phyloP scores from a whole-genome alignment of 2,797 vertebrate genomes.

The Mormyrus hasselquistii region DNA sequence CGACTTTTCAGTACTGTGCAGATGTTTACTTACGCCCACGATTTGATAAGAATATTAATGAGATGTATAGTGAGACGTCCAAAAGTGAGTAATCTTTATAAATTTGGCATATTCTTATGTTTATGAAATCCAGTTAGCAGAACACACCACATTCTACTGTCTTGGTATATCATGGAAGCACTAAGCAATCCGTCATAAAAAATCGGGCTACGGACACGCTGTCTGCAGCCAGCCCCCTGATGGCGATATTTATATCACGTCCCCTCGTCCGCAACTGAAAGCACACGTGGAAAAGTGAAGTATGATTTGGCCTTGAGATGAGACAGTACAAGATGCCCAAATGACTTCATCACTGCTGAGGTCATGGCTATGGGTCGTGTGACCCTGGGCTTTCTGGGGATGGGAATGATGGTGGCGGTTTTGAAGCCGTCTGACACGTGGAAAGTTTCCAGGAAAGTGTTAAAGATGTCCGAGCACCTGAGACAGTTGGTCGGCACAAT shows the following conservation, averaged over 20 bases:
- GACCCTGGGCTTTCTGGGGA: not conserved
- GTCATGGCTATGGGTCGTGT: not conserved
- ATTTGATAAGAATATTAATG: not conserved
- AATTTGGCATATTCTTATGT: not conserved
- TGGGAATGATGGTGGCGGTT: not conserved
- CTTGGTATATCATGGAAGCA: not conserved
- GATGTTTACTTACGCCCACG: not conserved
- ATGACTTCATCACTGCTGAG: not conserved
- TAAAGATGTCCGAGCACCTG: not conserved
- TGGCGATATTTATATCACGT: too few relatives aligned
- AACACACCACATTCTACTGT: too few relatives aligned
- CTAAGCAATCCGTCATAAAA: too few relatives aligned
- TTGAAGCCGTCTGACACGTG: not conserved
- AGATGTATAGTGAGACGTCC: not conserved
- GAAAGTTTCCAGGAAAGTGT: not conserved
- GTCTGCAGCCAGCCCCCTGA: too few relatives aligned
- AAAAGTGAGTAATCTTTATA: not conserved
- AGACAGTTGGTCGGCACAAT: too few relatives aligned
- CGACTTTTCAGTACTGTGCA: not conserved
- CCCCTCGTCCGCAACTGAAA: not conserved
- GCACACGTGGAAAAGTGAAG: not conserved
- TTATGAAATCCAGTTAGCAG: not conserved
- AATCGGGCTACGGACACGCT: too few relatives aligned
- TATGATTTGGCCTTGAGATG: not conserved
- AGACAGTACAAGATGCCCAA: not conserved